These are phyloP conservation scores for Oncorhynchus gorbuscha DNA, from an alignment of 2,113 vertebrate genomes.

Conservation along the genomic window DNA sequence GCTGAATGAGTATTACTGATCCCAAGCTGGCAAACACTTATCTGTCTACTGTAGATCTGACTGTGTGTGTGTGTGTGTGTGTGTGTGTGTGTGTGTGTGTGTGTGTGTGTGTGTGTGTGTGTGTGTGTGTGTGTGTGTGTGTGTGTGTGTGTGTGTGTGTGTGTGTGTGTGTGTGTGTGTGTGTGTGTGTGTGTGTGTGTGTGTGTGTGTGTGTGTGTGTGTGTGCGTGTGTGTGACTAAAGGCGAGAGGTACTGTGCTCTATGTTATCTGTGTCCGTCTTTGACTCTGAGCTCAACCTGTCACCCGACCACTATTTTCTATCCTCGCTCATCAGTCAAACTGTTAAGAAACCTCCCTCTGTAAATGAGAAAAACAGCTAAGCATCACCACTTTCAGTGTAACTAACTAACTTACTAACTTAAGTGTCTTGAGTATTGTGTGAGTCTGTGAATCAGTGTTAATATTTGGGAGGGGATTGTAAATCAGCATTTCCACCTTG, in stretches of 20 bases:
- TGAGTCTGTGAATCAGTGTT: slow-evolving; percentile 66
- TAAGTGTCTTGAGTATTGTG: slow-evolving; percentile 65
- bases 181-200: background rate
- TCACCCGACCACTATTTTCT: slow-evolving; percentile 6
- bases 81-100: background rate
- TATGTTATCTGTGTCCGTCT: background rate
- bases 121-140: slow-evolving; percentile 21
- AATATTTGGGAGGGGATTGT: slow-evolving; percentile 34
- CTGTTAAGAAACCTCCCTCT: slow-evolving; percentile 56
- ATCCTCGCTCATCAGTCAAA: slow-evolving; percentile 36
- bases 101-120: background rate
- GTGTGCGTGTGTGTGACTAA: background rate
- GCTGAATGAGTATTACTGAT: background rate
- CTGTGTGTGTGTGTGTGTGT: slow-evolving; percentile 13
- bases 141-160: background rate
- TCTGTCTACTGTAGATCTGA: background rate
- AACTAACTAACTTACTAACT: slow-evolving; percentile 50
- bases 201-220: background rate
- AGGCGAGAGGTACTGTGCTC: slow-evolving; percentile 11
- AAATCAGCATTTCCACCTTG: slow-evolving; percentile 48
- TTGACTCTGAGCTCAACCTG: too few relatives aligned
- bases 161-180: background rate
- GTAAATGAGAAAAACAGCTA: slow-evolving; percentile 44
- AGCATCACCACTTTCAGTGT: slow-evolving; percentile 53
- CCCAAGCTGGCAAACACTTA: background rate